Conservation (phyloP, 1,140 invertebrate genomes). For the Formica exsecta region DNA sequence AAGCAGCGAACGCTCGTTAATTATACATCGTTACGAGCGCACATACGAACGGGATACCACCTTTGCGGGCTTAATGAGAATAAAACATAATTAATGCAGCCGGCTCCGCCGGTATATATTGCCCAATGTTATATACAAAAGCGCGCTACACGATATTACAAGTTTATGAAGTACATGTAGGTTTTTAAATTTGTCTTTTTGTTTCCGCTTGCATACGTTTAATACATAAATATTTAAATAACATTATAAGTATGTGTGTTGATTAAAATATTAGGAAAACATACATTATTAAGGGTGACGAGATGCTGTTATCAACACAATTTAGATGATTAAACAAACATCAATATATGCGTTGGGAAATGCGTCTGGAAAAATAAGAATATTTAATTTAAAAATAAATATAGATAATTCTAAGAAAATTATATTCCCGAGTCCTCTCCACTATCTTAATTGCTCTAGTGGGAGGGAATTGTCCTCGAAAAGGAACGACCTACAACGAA, state of each 20-base stretch:
- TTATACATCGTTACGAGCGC: slow-evolving; percentile 51
- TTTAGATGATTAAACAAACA: slow-evolving; percentile 9
- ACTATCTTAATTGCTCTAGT: not conserved
- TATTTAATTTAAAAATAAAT: not conserved
- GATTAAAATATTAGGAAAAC: slow-evolving; percentile 17
- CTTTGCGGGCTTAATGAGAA: slow-evolving; percentile 56
- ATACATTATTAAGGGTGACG: slow-evolving; percentile 1
- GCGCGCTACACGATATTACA: slow-evolving; percentile 10
- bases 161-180: slow-evolving; percentile 30
- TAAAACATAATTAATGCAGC: slow-evolving; percentile 61
- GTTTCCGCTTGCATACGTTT: not conserved
- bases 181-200: slow-evolving; percentile 46
- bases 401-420: not conserved
- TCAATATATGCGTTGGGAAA: too few species aligned
- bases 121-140: slow-evolving; percentile 17
- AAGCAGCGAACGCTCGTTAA: slow-evolving; percentile 51
- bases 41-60: slow-evolving; percentile 24
- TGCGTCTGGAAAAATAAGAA: not conserved
- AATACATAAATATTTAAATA: slow-evolving; percentile 29
- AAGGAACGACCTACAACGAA: not conserved
- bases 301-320: not conserved
- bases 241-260: not conserved
- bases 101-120: not conserved
- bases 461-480: too few species aligned
- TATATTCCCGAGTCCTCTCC: not conserved